Conservation (phyloP, 2,113 vertebrate genomes). For the Coreoperca whiteheadi region DNA sequence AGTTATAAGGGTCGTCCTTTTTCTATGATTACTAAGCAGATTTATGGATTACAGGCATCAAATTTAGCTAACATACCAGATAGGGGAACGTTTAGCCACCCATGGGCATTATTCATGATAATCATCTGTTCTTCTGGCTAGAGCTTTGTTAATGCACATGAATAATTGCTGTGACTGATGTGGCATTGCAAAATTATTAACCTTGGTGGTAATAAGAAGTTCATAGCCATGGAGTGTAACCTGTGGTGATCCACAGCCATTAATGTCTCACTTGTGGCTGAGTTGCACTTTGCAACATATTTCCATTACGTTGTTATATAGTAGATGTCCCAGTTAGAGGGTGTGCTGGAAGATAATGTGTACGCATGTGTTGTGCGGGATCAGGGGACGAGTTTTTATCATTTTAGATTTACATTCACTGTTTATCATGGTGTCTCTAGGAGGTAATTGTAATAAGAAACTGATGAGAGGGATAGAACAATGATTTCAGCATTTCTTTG, state of each 20-base stretch:
- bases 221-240: conserved; percentile 28
- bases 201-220: conserved; percentile 52
- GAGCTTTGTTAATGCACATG: conserved; percentile 51
- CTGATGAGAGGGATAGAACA: conserved; percentile 1
- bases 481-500: conserved; percentile 47
- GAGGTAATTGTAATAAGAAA: conserved; percentile 6
- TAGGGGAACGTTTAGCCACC: conserved; percentile 16
- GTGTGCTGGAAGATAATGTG: background rate
- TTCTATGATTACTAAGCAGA: background rate
- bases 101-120: conserved; percentile 55
- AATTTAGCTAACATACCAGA: conserved; percentile 19
- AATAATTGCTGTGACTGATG: conserved; percentile 58
- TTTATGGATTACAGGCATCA: background rate
- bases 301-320: conserved; percentile 18
- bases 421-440: conserved; percentile 11
- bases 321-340: conserved; percentile 8
- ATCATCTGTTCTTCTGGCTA: conserved; percentile 42
- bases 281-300: conserved; percentile 6
- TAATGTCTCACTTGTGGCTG: conserved; percentile 33
- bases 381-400: background rate
- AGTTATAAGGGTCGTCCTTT: background rate
- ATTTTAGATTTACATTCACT: conserved; percentile 14
- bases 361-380: background rate
- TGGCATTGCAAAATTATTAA: conserved; percentile 35
- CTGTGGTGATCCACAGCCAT: conserved; percentile 32